A percentile compares a stretch with the other conserved stretches of the same genome.
phyloP scores from a whole-genome alignment of 2,797 vertebrate species.

The Bradypodion ventrale region DNA sequence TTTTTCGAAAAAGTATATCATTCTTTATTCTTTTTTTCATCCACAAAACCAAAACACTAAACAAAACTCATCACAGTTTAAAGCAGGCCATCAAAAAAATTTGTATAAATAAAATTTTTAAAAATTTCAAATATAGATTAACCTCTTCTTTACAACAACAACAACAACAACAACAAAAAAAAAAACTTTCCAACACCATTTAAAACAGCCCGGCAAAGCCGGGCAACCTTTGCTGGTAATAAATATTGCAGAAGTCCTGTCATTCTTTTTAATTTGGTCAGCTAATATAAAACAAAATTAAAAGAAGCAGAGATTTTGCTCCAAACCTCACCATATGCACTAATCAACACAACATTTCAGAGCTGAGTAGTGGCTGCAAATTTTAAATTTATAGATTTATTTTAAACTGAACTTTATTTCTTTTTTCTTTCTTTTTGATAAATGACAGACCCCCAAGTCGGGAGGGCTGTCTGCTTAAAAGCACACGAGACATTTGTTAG shows the following conservation, averaged over 20 bases:
- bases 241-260: background rate
- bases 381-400: background rate
- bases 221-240: too few species aligned
- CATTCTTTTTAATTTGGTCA: background rate
- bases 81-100: too few species aligned
- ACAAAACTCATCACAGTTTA: too few species aligned
- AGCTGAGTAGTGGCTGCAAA: background rate
- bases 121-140: too few species aligned
- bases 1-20: too few species aligned
- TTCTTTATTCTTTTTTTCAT: too few species aligned
- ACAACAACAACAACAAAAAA: too few species aligned
- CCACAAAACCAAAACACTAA: too few species aligned
- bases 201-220: too few species aligned
- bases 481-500: background rate
- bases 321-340: background rate
- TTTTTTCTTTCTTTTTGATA: background rate
- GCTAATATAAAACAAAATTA: background rate
- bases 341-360: background rate
- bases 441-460: background rate
- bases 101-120: too few species aligned
- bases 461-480: background rate
- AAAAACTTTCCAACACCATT: too few species aligned
- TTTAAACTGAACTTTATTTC: background rate
- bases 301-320: background rate
- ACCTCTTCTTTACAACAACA: too few species aligned